phyloP scores from a whole-genome alignment of 2,797 vertebrate species.

The Antrozous pallidus region DNA sequence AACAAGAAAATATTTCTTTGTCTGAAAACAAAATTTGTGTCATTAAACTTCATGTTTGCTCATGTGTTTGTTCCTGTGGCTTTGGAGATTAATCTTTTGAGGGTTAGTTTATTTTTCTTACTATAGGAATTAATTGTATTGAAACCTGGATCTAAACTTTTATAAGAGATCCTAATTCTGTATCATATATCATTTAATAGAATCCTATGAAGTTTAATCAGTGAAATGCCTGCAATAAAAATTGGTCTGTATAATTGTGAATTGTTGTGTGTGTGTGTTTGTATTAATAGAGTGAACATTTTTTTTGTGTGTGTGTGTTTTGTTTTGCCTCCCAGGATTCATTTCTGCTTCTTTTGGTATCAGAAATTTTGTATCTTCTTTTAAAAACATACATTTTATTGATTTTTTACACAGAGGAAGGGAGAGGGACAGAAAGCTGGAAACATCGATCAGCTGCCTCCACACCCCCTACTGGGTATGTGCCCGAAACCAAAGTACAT shows the following conservation, averaged over 20 bases:
- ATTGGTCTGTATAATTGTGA: conserved; percentile 15
- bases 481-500: no score
- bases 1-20: conserved; percentile 9
- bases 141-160: conserved; percentile 32
- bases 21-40: conserved; percentile 55
- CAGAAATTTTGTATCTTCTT: background rate
- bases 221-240: conserved; percentile 72
- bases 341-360: conserved; percentile 4
- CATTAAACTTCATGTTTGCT: conserved; percentile 69
- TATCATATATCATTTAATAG: background rate
- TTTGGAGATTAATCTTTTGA: conserved; percentile 31
- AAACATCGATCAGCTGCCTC: no score
- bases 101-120: background rate
- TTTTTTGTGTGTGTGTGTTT: background rate
- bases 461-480: no score
- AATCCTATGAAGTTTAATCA: conserved; percentile 1
- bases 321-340: background rate
- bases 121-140: conserved; percentile 66
- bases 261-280: background rate
- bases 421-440: no score
- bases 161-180: background rate
- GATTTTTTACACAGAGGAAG: no score
- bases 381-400: no score
- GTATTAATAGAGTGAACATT: background rate
- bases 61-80: conserved; percentile 60